A percentile compares a stretch with the other conserved stretches of the same genome.
These are phyloP conservation scores for Tridacna gigas DNA, from an alignment of 2,888 invertebrate genomes.

Conservation along the genomic window DNA sequence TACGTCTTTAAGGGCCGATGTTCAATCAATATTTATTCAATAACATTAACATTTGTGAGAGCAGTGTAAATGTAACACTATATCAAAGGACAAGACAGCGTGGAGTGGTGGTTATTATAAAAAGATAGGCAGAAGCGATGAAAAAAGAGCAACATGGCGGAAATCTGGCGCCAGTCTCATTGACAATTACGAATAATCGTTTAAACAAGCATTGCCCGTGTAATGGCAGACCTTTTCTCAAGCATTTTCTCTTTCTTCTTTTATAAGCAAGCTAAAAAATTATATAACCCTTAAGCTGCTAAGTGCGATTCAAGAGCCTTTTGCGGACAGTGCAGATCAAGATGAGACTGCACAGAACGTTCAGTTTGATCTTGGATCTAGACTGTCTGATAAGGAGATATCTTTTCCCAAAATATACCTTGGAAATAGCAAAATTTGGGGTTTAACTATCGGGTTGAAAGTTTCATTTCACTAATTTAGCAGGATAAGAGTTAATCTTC, in stretches of 20 bases:
- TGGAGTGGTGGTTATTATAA: constrained; percentile 24
- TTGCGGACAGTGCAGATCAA: too few species aligned
- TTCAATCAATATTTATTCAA: constrained; percentile 6
- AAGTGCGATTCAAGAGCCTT: too few species aligned
- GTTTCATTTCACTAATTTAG: too few species aligned
- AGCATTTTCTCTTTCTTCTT: not conserved
- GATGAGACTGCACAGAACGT: too few species aligned
- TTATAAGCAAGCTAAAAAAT: too few species aligned
- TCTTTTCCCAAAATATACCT: too few species aligned
- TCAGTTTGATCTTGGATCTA: too few species aligned
- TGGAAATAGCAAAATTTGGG: too few species aligned
- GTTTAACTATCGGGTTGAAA: too few species aligned
- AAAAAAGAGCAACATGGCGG: constrained; percentile 38
- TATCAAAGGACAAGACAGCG: constrained; percentile 38
- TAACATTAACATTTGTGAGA: constrained; percentile 40
- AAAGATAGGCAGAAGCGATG: constrained; percentile 13
- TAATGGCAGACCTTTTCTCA: not conserved
- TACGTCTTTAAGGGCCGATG: not conserved
- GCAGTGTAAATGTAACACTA: constrained; percentile 61
- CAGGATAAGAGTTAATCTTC: too few species aligned
- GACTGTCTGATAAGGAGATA: too few species aligned
- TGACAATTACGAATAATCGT: constrained; percentile 16
- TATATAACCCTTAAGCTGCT: too few species aligned
- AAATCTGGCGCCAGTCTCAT: constrained; percentile 24
- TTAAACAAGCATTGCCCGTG: not conserved